These are phyloP conservation scores for Boloria selene DNA, from an alignment of 2,888 invertebrate genomes.

Conservation along the genomic window DNA sequence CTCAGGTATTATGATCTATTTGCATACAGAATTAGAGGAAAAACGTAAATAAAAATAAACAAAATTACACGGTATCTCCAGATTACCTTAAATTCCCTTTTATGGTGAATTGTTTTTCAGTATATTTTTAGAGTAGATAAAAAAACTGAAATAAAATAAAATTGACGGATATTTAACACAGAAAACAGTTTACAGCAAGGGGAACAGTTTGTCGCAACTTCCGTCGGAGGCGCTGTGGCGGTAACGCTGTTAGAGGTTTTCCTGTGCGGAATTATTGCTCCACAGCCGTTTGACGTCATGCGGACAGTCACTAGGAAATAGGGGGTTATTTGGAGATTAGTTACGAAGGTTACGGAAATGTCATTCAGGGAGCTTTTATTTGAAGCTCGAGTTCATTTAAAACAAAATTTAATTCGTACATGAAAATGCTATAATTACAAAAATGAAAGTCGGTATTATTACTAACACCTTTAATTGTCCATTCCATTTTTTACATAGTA, in stretches of 20 bases:
- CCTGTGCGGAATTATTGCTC: constrained; percentile 69
- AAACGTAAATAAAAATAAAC: no score
- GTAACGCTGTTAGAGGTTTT: constrained; percentile 59
- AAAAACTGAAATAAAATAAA: no score
- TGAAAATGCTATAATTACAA: not conserved
- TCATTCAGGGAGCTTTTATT: not conserved
- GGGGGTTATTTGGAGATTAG: constrained; percentile 20
- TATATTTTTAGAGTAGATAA: no score
- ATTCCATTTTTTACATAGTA: no score
- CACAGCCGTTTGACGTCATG: constrained; percentile 49
- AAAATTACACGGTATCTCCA: no score
- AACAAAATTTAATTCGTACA: no score
- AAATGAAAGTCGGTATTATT: not conserved
- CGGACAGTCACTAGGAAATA: constrained; percentile 9
- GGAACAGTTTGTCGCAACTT: constrained; percentile 37
- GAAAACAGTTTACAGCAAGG: constrained; percentile 20
- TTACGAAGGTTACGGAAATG: constrained; percentile 8
- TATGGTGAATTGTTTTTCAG: no score
- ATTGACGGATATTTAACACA: constrained; percentile 5
- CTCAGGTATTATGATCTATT: no score
- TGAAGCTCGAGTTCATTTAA: no score
- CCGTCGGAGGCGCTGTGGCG: constrained; percentile 36
- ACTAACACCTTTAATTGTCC: no score
- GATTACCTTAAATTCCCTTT: no score
- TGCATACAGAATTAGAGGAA: no score